Conservation (phyloP, 2,113 vertebrate species). For the Crotalus tigris region DNA sequence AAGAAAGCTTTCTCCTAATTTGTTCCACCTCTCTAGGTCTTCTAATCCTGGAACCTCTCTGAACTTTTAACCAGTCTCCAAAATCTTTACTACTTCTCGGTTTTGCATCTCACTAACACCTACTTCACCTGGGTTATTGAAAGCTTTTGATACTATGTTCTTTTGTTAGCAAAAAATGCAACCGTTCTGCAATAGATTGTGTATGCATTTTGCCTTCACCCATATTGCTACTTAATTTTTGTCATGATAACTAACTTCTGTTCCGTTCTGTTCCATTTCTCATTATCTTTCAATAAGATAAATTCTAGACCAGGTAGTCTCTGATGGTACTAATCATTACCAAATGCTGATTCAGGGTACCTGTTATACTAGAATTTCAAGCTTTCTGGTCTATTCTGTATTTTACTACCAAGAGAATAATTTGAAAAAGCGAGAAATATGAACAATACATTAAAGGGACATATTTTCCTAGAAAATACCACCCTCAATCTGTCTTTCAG, state of each 20-base stretch:
- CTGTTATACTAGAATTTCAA: neutral
- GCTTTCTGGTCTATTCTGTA: neutral
- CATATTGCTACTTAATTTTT: neutral
- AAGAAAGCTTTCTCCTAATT: neutral
- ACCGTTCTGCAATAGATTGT: neutral
- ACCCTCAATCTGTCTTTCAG: neutral
- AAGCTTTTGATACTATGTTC: constrained; percentile 1
- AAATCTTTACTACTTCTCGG: constrained; percentile 5
- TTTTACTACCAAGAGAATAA: neutral
- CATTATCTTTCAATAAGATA: neutral
- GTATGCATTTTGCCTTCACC: neutral
- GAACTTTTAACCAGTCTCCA: constrained; percentile 17
- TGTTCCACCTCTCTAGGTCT: neutral
- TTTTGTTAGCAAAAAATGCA: constrained; percentile 8
- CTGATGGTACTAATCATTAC: neutral
- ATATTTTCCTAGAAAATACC: neutral
- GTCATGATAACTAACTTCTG: neutral
- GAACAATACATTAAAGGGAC: neutral
- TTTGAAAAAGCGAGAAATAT: neutral
- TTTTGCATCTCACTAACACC: neutral
- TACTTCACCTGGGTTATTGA: constrained; percentile 3
- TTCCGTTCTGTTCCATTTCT: neutral
- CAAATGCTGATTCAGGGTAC: neutral
- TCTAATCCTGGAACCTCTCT: neutral
- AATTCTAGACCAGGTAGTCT: neutral